These are phyloP conservation scores for Phaethornis superciliosus DNA, from an alignment of 2,113 vertebrate species.

Conservation along the genomic window DNA sequence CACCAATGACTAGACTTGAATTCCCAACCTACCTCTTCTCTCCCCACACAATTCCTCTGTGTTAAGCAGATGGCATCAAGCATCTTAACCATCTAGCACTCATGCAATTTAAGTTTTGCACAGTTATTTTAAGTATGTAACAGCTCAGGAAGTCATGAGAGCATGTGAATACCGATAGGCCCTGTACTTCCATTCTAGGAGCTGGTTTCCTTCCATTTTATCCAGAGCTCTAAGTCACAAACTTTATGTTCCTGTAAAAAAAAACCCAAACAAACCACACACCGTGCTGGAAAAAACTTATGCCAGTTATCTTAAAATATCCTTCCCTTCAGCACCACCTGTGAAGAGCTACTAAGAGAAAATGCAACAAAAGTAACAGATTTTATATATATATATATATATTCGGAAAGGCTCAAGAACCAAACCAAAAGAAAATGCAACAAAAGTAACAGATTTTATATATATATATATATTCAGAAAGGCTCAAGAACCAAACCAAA, in stretches of 20 bases:
- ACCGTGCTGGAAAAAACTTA: neutral
- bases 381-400: too few relatives aligned
- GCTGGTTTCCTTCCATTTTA: neutral
- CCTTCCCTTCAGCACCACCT: neutral
- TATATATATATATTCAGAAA: neutral
- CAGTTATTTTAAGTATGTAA: neutral
- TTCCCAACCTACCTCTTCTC: neutral
- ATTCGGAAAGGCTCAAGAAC: neutral
- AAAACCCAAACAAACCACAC: neutral
- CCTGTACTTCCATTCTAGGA: neutral
- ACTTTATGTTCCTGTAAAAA: neutral
- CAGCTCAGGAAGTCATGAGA: neutral
- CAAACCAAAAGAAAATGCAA: neutral
- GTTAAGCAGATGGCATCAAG: fast-evolving
- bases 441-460: too few relatives aligned
- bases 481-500: neutral
- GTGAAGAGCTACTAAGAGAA: neutral
- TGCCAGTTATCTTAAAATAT: neutral
- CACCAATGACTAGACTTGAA: neutral
- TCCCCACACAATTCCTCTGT: neutral
- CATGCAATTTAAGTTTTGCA: neutral
- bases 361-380: too few relatives aligned
- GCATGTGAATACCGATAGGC: neutral
- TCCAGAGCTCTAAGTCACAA: neutral
- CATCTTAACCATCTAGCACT: neutral